Base-by-base conservation (phyloP, 1,140 invertebrate species). In the Procambarus virginalis region DNA sequence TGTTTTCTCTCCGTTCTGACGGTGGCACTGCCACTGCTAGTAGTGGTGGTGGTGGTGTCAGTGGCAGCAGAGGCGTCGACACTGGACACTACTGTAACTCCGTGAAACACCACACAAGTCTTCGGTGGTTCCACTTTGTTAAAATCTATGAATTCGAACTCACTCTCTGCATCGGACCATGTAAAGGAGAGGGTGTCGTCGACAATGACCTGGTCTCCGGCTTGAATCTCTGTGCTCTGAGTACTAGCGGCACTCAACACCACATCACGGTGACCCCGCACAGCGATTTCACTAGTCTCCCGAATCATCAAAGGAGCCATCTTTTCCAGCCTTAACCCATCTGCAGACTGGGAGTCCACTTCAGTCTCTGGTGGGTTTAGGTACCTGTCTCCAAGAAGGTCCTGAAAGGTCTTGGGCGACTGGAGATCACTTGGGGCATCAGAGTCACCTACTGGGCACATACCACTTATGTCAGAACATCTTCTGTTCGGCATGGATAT, bases 151-250 rank as follows among this genome's bases (percentile, higher is more conserved):
- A 90, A 90, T 51, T 90, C 89, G 45, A 90, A 90, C 68, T 90
- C 89, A 81, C 89, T 90, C 79, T 90, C 89, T 20, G 89, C 89
- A 64, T 90, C 89, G 3, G 89, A 90, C 89, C 89, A 90, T 2
- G 89, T 85, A 83, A 90, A 85, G 49, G 84, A 86, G 20, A 81
- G 51, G 10, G 83, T 34, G 22, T 90, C 89, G 3, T 90, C 89
- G 2, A 84, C 10, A 34, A 68, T 58, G 2, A 58, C 76, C 49
- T 34, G 20, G 17, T 73, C 79, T 46, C 55, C 34, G 34, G 49
- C 64, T 73, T 73, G 14, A 10, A 45, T 49, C 70, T 20, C 8
- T 5, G 14, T 12, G 60, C 20, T 51, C 10, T 48, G 46, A 73
- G n/a, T 45, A 17, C 20, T n/a, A 14, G 3, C 8, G 9, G 64